Evolutionary conservation across 2,888 invertebrate genomes (phyloP).

Genomic region (Alviniconcha strummeri): DNA sequence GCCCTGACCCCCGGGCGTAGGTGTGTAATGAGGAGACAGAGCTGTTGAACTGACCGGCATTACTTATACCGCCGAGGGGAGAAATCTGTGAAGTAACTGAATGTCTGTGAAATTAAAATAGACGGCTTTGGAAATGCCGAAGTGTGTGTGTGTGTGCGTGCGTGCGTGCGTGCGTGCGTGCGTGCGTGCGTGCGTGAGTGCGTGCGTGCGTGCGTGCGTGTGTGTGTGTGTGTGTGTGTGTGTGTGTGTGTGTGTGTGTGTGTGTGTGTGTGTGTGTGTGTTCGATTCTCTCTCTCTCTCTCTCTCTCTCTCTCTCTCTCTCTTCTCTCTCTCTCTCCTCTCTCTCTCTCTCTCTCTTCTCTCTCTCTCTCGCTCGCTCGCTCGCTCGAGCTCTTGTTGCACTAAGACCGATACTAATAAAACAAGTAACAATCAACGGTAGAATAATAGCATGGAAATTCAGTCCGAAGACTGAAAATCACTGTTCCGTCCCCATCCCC

Average conservation of each 20-base stretch:
- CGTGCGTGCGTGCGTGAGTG: neutral
- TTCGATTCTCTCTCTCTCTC: neutral
- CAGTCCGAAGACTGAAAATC: too few relatives aligned
- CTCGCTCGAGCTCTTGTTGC: neutral
- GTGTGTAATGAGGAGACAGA: too few relatives aligned
- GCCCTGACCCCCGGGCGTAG: too few relatives aligned
- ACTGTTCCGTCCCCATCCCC: too few relatives aligned
- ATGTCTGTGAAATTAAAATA: too few relatives aligned
- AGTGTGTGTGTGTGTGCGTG: neutral
- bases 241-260: slow-evolving; percentile 12
- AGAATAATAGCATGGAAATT: too few relatives aligned
- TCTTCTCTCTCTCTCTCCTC: neutral
- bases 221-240: slow-evolving; percentile 2
- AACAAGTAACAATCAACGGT: too few relatives aligned
- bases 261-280: neutral
- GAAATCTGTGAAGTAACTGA: too few relatives aligned
- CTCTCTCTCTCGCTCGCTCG: neutral
- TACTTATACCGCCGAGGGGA: too few relatives aligned
- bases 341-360: neutral
- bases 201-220: neutral
- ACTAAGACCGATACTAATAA: too few relatives aligned
- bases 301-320: neutral
- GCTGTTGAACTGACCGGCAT: too few relatives aligned
- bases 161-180: neutral
- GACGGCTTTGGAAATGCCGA: neutral